Percentiles rank a stretch among this genome's conserved stretches.
phyloP scores from a whole-genome alignment of 2,113 vertebrate genomes.

The Dicaeum eximium region DNA sequence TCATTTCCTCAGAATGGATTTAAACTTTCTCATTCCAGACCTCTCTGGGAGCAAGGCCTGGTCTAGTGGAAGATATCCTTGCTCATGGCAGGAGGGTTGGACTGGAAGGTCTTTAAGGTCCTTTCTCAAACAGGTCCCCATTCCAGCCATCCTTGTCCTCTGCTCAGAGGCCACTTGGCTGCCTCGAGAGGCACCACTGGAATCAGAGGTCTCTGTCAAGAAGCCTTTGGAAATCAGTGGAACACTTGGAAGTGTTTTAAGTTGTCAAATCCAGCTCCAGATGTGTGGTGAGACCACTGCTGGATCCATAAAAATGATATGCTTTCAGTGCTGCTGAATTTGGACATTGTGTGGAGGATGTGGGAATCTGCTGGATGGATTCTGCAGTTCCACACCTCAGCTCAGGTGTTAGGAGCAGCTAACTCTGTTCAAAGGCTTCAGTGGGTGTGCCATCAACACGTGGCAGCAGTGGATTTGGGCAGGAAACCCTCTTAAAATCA shows the following conservation, averaged over 20 bases:
- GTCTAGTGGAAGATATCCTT: not conserved
- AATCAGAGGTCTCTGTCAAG: not conserved
- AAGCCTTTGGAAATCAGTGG: not conserved
- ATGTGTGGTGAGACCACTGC: not conserved
- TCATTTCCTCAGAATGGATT: not conserved
- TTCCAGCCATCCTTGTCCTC: not conserved
- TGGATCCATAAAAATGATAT: not conserved
- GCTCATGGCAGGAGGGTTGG: not conserved
- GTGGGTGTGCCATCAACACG: not conserved
- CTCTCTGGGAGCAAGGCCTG: not conserved
- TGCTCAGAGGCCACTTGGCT: not conserved
- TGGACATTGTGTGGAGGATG: not conserved
- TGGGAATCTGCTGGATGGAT: not conserved
- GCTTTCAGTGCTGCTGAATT: not conserved
- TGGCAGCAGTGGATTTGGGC: not conserved
- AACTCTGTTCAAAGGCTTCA: not conserved
- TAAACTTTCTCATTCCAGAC: not conserved
- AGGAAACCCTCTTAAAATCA: rapidly evolving
- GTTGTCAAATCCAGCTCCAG: not conserved
- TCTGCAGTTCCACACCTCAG: not conserved
- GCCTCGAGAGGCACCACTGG: rapidly evolving
- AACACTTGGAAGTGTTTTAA: not conserved
- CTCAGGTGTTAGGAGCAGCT: not conserved
- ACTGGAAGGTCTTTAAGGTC: not conserved
- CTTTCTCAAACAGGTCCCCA: not conserved